Evolutionary conservation across 2,797 vertebrate species (phyloP).

Genomic region (Apogon talboti): DNA sequence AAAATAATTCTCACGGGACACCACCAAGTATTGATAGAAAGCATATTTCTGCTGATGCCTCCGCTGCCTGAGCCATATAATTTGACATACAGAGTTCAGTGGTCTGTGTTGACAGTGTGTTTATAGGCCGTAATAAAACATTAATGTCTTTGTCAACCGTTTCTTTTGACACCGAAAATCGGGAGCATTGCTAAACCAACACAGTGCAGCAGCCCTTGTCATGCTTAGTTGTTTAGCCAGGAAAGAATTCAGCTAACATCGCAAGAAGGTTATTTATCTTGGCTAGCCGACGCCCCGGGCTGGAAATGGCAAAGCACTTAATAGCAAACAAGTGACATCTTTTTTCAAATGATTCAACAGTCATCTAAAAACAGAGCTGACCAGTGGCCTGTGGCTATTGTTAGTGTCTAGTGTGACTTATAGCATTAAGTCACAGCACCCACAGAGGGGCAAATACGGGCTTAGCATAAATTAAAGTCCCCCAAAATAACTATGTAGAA

Average conservation of each 20-base stretch:
- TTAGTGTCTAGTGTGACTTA: constrained; percentile 84
- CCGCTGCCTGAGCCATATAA: constrained; percentile 39
- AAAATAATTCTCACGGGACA: constrained; percentile 30
- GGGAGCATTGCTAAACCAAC: constrained; percentile 41
- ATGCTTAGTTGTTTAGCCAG: constrained; percentile 70
- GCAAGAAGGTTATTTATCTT: constrained; percentile 84
- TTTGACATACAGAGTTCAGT: constrained; percentile 54
- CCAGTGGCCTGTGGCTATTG: constrained; percentile 79
- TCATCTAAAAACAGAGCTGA: constrained; percentile 81
- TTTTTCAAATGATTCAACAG: constrained; percentile 83
- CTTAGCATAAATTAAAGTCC: constrained; percentile 83
- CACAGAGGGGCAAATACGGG: constrained; percentile 70
- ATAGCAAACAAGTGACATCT: constrained; percentile 85
- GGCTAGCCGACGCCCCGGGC: constrained; percentile 72
- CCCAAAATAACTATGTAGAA: constrained; percentile 74
- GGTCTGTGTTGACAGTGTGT: constrained; percentile 59
- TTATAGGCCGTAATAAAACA: constrained; percentile 64
- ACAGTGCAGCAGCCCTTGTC: constrained; percentile 62
- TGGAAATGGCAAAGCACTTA: constrained; percentile 81
- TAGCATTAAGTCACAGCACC: constrained; percentile 79
- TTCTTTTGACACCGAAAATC: constrained; percentile 58
- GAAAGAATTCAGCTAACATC: constrained; percentile 75
- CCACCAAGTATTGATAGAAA: constrained; percentile 34
- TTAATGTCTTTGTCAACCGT: constrained; percentile 59
- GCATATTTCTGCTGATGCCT: constrained; percentile 41